Evolutionary conservation across 2,888 invertebrate species (phyloP).

Genomic region (Melinaea marsaeus): DNA sequence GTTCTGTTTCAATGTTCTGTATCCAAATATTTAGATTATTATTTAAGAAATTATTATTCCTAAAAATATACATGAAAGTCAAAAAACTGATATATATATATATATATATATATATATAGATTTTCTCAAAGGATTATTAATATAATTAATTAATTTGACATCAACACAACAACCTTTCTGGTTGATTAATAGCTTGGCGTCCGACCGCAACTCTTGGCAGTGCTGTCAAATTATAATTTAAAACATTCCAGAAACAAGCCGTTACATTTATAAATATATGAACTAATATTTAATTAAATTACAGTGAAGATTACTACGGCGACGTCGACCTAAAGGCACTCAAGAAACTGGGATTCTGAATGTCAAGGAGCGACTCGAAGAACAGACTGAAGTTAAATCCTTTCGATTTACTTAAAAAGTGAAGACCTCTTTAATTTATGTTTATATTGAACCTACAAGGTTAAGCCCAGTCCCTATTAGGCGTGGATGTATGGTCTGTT

Average conservation of each 20-base stretch:
- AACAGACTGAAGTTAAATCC: constrained; percentile 70
- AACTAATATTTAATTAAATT: constrained; percentile 37
- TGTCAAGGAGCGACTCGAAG: constrained; percentile 72
- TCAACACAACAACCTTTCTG: no score
- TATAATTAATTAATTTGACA: no score
- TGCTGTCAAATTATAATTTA: no score
- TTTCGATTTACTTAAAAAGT: constrained; percentile 54
- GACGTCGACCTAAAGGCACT: constrained; percentile 92
- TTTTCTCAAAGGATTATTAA: no score
- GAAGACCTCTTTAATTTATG: constrained; percentile 43
- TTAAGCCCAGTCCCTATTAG: not conserved
- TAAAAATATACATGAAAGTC: no score
- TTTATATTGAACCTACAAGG: constrained; percentile 14
- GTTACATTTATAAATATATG: no score
- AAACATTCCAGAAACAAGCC: no score
- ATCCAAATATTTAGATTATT: not conserved
- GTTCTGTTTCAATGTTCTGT: not conserved
- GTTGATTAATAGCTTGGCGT: no score
- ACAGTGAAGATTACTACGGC: constrained; percentile 95
- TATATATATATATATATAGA: no score
- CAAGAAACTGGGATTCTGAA: constrained; percentile 88
- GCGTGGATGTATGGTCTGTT: constrained; percentile 40
- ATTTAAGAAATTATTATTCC: not conserved
- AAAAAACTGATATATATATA: no score
- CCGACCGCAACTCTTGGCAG: no score